Evolutionary conservation across 1,140 invertebrate genomes (phyloP).

Genomic region (Aphelenchoides avenae): DNA sequence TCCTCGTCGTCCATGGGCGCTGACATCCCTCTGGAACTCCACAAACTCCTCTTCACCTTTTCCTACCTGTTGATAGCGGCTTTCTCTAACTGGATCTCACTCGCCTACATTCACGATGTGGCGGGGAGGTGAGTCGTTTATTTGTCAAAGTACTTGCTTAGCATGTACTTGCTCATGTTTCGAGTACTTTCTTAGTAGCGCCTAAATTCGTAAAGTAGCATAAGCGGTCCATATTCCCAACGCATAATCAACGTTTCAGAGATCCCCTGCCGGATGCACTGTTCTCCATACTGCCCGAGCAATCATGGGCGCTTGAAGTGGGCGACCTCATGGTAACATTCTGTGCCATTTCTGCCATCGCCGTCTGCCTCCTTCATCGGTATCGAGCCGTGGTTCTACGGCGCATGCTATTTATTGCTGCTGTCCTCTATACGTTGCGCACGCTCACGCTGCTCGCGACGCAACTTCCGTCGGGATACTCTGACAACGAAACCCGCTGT

Average conservation of each 20-base stretch:
- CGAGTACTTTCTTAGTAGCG: no score
- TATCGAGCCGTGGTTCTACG: slow-evolving; percentile 34
- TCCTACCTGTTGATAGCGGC: slow-evolving; percentile 33
- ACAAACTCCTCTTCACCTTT: slow-evolving; percentile 19
- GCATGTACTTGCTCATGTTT: slow-evolving; percentile 4
- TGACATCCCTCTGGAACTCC: slow-evolving; percentile 11
- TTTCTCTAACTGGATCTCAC: slow-evolving; percentile 44
- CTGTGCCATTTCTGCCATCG: slow-evolving; percentile 28
- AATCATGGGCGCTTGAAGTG: slow-evolving; percentile 38
- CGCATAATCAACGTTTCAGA: no score
- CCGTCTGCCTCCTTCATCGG: slow-evolving; percentile 40
- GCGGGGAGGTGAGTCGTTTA: slow-evolving; percentile 35
- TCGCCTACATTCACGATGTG: slow-evolving; percentile 51
- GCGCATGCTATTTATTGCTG: slow-evolving; percentile 44
- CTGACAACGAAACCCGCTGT: slow-evolving; percentile 1
- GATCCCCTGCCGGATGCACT: slow-evolving; percentile 43
- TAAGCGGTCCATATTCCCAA: no score
- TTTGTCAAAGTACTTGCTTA: background rate
- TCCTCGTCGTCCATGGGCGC: slow-evolving; percentile 11
- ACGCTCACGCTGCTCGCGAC: slow-evolving; percentile 34
- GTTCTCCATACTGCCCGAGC: slow-evolving; percentile 40
- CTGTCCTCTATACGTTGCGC: slow-evolving; percentile 37
- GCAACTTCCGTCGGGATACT: slow-evolving; percentile 6
- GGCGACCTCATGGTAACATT: slow-evolving; percentile 43
- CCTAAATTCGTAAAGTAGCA: no score